Evolutionary conservation across 2,888 invertebrate species (phyloP), one percentile per base, ranked within the genome.

Genomic region (Stenchaetothrips biformis): DNA sequence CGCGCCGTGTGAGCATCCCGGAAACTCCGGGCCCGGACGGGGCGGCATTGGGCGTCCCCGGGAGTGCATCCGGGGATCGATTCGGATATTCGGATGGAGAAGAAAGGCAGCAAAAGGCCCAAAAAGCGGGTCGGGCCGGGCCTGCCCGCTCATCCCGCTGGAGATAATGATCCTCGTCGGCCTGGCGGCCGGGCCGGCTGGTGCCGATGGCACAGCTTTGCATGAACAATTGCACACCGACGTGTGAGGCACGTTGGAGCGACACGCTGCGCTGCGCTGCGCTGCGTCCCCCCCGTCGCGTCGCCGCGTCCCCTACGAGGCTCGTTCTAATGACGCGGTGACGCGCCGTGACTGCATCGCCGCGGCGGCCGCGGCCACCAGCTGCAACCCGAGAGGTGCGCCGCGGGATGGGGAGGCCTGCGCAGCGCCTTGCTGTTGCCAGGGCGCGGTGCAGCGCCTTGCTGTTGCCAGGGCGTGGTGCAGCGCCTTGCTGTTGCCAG

Each of bases 61-160:
- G 67, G 25, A 74, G 25, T 74, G 67, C 67, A 74, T 74, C 67
- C 67, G 67, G 67, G 67, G 21, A 74, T 74, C 25, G 67, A 74
- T 25, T 25, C 67, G 67, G 67, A 11, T 59, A n/a, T n/a, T n/a
- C n/a, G 67, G 67, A 11, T 59, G 59, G 25, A 25, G 67, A 7
- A 21, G 21, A 21, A 21, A 21, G 67, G 67, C 7, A 25, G 67
- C 21, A 74, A n/a, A 25, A n/a, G 67, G 21, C 2, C 37, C 37
- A 74, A 11, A 25, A 25, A 21, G 25, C 67, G 67, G 21, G 13
- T 7, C 53, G 53, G 13, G 0, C n/a, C 67, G 67, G 21, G 7
- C 18, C 67, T 21, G 67, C 8, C 0, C 21, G 67, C 67, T 67
- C 67, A 67, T n/a, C 67, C n/a, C 67, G n/a, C 18, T n/a, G 9